A percentile compares a stretch with the other conserved stretches of the same genome.
phyloP scores from a whole-genome alignment of 1,140 invertebrate genomes.

The Eulimnadia texana region DNA sequence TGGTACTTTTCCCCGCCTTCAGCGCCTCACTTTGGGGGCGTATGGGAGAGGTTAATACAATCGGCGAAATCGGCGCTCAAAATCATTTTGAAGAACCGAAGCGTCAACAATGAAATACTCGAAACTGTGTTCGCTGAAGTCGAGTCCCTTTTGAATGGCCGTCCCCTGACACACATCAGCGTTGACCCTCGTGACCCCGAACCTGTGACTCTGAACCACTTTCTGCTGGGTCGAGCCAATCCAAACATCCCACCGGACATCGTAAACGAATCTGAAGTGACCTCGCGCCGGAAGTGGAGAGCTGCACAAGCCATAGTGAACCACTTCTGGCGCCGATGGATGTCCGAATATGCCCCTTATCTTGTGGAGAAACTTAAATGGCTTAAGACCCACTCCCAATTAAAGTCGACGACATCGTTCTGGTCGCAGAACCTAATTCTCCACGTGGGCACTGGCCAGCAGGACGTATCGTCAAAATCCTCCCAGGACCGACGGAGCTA shows the following conservation, averaged over 20 bases:
- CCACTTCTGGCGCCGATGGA: conserved; percentile 17
- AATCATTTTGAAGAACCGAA: conserved; percentile 8
- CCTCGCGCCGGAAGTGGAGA: conserved; percentile 13
- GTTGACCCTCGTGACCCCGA: conserved; percentile 6
- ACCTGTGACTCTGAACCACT: conserved; percentile 8
- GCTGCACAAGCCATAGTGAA: conserved; percentile 8
- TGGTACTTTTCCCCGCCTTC: background rate
- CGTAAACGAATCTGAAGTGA: background rate
- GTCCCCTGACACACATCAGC: conserved; percentile 15
- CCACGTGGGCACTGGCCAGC: background rate
- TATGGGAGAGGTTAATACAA: conserved; percentile 15
- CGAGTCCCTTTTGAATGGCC: conserved; percentile 20
- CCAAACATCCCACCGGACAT: conserved; percentile 7
- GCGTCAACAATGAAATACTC: conserved; percentile 16
- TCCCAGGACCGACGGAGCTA: background rate
- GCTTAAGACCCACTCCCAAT: background rate
- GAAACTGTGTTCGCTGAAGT: conserved; percentile 16
- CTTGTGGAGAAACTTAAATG: conserved; percentile 1
- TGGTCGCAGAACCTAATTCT: background rate
- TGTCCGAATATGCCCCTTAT: conserved; percentile 12
- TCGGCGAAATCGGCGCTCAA: conserved; percentile 10
- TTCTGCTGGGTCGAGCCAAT: conserved; percentile 6
- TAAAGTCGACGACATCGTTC: background rate
- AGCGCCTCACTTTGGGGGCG: conserved; percentile 13
- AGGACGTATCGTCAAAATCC: background rate